phyloP scores from a whole-genome alignment of 2,888 invertebrate species.

The Drosophila paramelanica region DNA sequence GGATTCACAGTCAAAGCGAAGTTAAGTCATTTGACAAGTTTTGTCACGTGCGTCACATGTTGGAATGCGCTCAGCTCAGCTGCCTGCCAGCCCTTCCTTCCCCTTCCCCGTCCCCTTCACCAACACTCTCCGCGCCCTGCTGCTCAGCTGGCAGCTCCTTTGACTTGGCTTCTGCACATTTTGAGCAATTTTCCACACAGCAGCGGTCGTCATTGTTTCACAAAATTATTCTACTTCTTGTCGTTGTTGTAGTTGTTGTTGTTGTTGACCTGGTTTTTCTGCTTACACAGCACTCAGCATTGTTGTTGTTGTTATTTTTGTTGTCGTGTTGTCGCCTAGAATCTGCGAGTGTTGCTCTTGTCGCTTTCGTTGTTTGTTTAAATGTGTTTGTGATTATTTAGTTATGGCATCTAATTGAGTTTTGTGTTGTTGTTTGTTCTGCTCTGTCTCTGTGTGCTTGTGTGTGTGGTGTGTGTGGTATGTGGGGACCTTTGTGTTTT shows the following conservation, averaged over 20 bases:
- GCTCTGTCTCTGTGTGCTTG: slow-evolving; percentile 12
- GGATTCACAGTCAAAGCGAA: slow-evolving; percentile 66
- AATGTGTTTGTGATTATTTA: slow-evolving; percentile 80
- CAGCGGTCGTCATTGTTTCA: slow-evolving; percentile 70
- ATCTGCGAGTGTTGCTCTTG: slow-evolving; percentile 55
- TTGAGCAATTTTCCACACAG: slow-evolving; percentile 70
- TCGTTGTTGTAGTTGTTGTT: slow-evolving; percentile 26
- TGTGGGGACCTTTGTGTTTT: slow-evolving; percentile 28
- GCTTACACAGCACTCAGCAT: slow-evolving; percentile 35
- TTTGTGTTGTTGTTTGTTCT: slow-evolving; percentile 53
- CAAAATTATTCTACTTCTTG: slow-evolving; percentile 50
- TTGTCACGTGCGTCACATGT: slow-evolving; percentile 80
- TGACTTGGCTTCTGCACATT: slow-evolving; percentile 58
- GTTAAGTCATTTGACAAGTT: slow-evolving; percentile 79
- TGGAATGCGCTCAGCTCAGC: slow-evolving; percentile 57
- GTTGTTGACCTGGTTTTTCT: slow-evolving; percentile 65
- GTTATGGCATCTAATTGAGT: slow-evolving; percentile 79
- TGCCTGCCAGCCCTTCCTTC: slow-evolving; percentile 2
- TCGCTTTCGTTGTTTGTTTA: slow-evolving; percentile 63
- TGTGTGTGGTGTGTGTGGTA: slow-evolving; percentile 8
- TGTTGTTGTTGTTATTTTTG: slow-evolving; percentile 28
- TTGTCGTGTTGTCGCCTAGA: slow-evolving; percentile 36
- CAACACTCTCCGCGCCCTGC: background rate
- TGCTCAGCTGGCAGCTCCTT: slow-evolving; percentile 8
- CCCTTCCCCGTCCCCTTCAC: too few relatives aligned